Evolutionary conservation across 1,140 invertebrate genomes (phyloP).

Genomic region (Cydia fagiglandana): DNA sequence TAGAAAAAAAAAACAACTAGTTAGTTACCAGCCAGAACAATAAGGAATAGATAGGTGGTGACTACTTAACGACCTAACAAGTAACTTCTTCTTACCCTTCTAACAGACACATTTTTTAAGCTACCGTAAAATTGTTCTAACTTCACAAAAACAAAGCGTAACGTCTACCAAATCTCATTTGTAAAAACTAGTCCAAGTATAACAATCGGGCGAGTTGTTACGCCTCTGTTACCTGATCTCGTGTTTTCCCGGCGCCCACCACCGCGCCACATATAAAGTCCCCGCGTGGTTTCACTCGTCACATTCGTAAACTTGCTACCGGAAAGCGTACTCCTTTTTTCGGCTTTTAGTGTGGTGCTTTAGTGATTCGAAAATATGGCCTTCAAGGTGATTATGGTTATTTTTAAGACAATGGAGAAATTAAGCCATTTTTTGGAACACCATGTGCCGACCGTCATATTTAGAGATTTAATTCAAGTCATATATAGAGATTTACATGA

Average conservation of each 20-base stretch:
- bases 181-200: slow-evolving; percentile 1
- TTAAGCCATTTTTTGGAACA: background rate
- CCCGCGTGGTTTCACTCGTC: slow-evolving; percentile 49
- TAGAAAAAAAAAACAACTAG: too few species aligned
- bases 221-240: slow-evolving; percentile 13
- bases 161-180: background rate
- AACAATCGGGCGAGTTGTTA: slow-evolving; percentile 13
- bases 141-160: background rate
- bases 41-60: too few species aligned
- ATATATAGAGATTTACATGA: too few species aligned
- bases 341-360: slow-evolving; percentile 37
- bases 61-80: too few species aligned
- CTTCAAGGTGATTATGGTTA: slow-evolving; percentile 51
- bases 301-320: slow-evolving; percentile 53
- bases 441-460: too few species aligned
- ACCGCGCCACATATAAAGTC: slow-evolving; percentile 55
- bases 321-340: slow-evolving; percentile 43
- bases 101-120: too few species aligned
- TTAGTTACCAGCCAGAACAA: too few species aligned
- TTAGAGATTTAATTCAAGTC: too few species aligned
- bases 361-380: slow-evolving; percentile 45
- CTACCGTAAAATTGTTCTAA: background rate
- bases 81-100: too few species aligned
- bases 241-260: slow-evolving; percentile 42
- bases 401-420: background rate